Evolutionary conservation across 2,113 vertebrate genomes (phyloP).

Genomic region (Ceyx melanurus): DNA sequence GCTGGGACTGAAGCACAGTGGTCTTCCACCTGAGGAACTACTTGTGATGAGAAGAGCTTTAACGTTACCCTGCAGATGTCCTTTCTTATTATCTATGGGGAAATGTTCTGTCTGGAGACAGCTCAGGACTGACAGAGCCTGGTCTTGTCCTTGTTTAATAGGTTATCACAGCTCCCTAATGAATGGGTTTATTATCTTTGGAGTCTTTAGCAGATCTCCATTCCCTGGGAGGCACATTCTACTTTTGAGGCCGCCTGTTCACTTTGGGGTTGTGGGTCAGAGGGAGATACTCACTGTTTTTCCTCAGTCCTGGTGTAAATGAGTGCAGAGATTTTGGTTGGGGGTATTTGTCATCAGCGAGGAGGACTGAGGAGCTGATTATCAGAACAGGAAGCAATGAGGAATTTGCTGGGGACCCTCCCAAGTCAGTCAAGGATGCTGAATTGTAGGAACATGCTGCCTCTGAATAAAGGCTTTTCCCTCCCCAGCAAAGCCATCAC

Average conservation of each 20-base stretch:
- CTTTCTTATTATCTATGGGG: neutral
- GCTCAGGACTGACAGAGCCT: neutral
- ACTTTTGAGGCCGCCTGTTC: neutral
- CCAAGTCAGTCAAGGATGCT: neutral
- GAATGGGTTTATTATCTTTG: neutral
- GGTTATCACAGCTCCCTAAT: neutral
- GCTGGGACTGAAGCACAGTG: rapidly evolving
- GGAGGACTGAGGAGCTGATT: neutral
- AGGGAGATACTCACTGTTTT: neutral
- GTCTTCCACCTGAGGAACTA: neutral
- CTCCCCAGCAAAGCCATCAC: slow-evolving; percentile 88
- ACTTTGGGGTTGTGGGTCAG: neutral
- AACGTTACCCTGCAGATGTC: neutral
- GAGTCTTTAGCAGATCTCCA: neutral
- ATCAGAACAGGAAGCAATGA: neutral
- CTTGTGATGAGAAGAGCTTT: neutral
- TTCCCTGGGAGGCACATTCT: neutral
- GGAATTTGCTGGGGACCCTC: neutral
- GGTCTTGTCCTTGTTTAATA: neutral
- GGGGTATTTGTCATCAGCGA: neutral
- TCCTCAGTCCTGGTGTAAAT: neutral
- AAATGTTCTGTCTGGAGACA: neutral
- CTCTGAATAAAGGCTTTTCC: slow-evolving; percentile 21
- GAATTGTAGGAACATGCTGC: neutral
- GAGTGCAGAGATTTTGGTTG: neutral